Percentiles rank a stretch among this genome's conserved stretches.
phyloP scores from a whole-genome alignment of 2,113 vertebrate genomes.

The Amia ocellicauda region DNA sequence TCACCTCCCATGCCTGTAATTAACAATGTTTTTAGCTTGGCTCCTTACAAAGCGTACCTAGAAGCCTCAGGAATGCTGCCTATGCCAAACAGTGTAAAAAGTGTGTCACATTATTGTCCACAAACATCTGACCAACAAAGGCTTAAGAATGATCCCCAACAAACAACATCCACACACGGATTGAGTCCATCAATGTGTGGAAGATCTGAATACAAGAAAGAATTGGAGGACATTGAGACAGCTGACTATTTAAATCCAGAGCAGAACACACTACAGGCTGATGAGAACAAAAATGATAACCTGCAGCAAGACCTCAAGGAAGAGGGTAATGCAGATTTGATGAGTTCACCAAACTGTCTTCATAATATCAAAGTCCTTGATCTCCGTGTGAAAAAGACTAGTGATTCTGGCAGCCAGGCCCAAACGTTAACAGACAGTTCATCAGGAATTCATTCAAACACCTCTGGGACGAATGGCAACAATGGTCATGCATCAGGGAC shows the following conservation, averaged over 20 bases:
- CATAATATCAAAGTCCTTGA: constrained; percentile 25
- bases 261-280: too few relatives aligned
- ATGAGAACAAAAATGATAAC: too few relatives aligned
- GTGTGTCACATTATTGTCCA: constrained; percentile 12
- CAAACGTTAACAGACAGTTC: not conserved
- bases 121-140: constrained; percentile 33
- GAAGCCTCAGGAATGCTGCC: constrained; percentile 45
- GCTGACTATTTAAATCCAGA: too few relatives aligned
- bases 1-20: constrained; percentile 91
- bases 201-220: not conserved
- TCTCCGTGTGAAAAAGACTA: constrained; percentile 47
- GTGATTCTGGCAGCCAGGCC: not conserved
- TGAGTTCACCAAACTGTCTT: too few relatives aligned
- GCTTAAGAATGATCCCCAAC: constrained; percentile 25
- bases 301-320: not conserved
- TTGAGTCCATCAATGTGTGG: not conserved
- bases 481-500: not conserved
- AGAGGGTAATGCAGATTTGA: not conserved
- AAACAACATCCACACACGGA: not conserved
- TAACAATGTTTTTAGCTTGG: constrained; percentile 88
- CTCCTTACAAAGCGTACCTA: constrained; percentile 75
- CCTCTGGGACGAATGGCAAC: too few relatives aligned
- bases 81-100: constrained; percentile 20
- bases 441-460: too few relatives aligned
- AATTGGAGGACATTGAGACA: not conserved